Percentiles rank a stretch among this genome's conserved stretches.
phyloP scores from a whole-genome alignment of 2,888 invertebrate species.

The Diachrysia chrysitis region DNA sequence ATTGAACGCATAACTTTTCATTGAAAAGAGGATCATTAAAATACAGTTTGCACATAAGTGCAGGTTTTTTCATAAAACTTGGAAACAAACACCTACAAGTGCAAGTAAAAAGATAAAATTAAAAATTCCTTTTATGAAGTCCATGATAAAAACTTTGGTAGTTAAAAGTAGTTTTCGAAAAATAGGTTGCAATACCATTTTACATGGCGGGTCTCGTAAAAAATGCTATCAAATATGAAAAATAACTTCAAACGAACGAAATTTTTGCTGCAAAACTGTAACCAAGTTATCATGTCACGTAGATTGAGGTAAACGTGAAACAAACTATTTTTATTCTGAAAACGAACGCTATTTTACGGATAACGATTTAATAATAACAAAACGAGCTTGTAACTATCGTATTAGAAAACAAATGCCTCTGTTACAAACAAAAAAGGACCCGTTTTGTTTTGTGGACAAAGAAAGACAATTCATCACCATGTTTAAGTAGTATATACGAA shows the following conservation, averaged over 20 bases:
- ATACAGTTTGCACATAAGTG: too few species aligned
- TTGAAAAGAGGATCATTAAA: too few species aligned
- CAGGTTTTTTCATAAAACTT: neutral
- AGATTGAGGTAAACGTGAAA: conserved; percentile 16
- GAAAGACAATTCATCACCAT: too few species aligned
- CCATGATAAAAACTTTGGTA: neutral
- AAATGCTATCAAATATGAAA: conserved; percentile 57
- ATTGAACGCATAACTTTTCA: too few species aligned
- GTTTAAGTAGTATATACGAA: too few species aligned
- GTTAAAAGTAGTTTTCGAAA: conserved; percentile 7
- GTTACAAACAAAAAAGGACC: neutral
- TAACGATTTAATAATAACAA: neutral
- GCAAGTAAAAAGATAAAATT: neutral
- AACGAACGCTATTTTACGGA: conserved; percentile 8
- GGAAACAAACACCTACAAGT: neutral
- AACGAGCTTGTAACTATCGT: conserved; percentile 1
- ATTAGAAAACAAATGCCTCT: neutral
- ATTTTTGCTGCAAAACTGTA: conserved; percentile 41
- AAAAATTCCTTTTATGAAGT: neutral
- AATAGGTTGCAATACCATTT: conserved; percentile 15
- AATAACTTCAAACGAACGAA: conserved; percentile 49
- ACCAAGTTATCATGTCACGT: conserved; percentile 43
- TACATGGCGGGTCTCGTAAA: conserved; percentile 33
- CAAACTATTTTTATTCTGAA: conserved; percentile 14
- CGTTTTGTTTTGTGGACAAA: neutral